Base-by-base conservation (phyloP, 2,888 invertebrate species). In the Choristoneura rosaceana region DNA sequence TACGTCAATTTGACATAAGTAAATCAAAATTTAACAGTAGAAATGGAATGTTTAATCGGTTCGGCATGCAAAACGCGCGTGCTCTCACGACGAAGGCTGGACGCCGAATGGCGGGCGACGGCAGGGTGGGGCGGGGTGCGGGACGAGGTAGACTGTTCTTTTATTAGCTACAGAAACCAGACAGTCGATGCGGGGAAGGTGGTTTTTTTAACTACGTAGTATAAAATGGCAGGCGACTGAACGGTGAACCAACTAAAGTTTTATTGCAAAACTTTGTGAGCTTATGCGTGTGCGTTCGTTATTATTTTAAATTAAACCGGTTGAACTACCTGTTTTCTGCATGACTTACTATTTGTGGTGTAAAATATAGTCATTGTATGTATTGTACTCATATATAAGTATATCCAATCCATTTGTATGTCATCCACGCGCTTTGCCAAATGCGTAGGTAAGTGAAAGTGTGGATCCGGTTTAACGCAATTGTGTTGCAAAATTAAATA, bases 321-420 rank as follows among this genome's bases (percentile, higher is more conserved):
- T 4, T 38, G 38, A 34, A 3, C 7, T 4, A 25, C 25, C 25
- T 25, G 25, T 25, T 25, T 25, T 25, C 25, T 25, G 0, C 2
- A 25, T 25, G 1, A 2, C 25, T 25, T 25, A 25, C 25, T 25
- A 25, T 25, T 25, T 25, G 25, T 25, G 25, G 25, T 25, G 25
- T 25, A 25, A 25, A 25, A 25, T 25, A 25, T 25, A 25, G 25
- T 25, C 25, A 25, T 25, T 25, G 25, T 25, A 25, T 25, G 25
- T 25, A 25, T 25, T 25, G 25, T 25, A 25, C 25, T 25, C n/a
- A n/a, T n/a, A 2, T 25, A 25, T 25, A 25, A 25, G 38, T 38
- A 47, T 47, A 70, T 52, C n/a, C n/a, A n/a, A 41, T 43, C 33
- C 55, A 71, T 71, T 71, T 17, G 55, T 67, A 71, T 71, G 71